Percentiles rank a stretch among this genome's conserved stretches.
These are phyloP conservation scores for Eutolmus rufibarbis DNA, from an alignment of 2,888 invertebrate genomes.

Conservation along the genomic window DNA sequence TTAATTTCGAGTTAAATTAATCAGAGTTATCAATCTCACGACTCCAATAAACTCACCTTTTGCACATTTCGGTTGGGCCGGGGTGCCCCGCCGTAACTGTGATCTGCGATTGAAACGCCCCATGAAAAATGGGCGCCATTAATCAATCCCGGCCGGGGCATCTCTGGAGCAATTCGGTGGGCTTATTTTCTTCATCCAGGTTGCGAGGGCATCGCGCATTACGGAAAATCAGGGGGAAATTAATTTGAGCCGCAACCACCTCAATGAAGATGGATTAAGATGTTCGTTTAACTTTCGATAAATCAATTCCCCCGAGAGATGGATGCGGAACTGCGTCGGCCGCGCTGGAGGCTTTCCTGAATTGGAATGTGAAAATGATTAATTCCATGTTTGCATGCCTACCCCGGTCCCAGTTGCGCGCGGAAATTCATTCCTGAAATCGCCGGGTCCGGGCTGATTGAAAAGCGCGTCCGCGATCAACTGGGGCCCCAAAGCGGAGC, in stretches of 20 bases:
- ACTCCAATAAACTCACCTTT: constrained; percentile 36
- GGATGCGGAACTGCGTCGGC: constrained; percentile 13
- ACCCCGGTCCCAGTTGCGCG: background rate
- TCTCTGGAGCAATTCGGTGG: constrained; percentile 20
- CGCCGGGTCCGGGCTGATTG: background rate
- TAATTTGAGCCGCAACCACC: constrained; percentile 43
- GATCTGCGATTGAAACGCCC: constrained; percentile 37
- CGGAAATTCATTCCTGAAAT: constrained; percentile 23
- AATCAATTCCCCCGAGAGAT: constrained; percentile 9
- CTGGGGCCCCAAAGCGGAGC: background rate
- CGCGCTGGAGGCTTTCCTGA: constrained; percentile 25
- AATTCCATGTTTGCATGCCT: constrained; percentile 15
- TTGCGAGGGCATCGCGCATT: constrained; percentile 32
- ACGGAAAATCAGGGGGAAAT: constrained; percentile 40
- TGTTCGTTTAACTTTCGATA: constrained; percentile 43
- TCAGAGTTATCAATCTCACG: constrained; percentile 31
- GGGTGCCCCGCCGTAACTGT: constrained; percentile 5
- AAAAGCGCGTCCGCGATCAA: background rate
- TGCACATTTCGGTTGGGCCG: constrained; percentile 17
- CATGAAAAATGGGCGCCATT: constrained; percentile 32
- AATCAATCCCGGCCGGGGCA: constrained; percentile 7
- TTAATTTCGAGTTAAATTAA: constrained; percentile 37
- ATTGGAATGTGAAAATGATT: constrained; percentile 38
- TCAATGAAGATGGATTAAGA: constrained; percentile 46
- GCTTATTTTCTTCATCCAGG: background rate